Conservation (phyloP, 2,888 invertebrate genomes). For the Phlogophora meticulosa region DNA sequence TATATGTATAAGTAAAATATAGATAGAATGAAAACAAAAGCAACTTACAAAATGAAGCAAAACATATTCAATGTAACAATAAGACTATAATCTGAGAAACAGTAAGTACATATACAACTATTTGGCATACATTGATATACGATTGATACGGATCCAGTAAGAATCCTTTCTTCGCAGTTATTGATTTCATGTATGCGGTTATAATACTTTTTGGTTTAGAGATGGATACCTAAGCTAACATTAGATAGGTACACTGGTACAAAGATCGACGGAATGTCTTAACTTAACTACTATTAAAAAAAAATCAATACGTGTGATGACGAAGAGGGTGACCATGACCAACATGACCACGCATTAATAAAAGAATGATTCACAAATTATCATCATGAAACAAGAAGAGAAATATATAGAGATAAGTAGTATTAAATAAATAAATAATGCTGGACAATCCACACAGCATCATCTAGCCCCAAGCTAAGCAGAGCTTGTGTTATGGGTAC, state of each 20-base stretch:
- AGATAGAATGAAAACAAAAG: too few species aligned
- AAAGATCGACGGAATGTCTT: background rate
- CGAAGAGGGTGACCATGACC: conserved; percentile 5
- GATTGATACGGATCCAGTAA: background rate
- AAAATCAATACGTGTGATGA: background rate
- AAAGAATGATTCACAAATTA: background rate
- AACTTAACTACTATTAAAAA: background rate
- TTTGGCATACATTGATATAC: too few species aligned
- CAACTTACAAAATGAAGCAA: too few species aligned
- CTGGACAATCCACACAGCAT: too few species aligned
- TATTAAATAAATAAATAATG: too few species aligned
- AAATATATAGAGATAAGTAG: background rate
- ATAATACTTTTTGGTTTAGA: background rate
- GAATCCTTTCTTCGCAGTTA: background rate
- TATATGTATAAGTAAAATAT: too few species aligned
- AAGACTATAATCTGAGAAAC: background rate
- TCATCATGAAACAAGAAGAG: background rate
- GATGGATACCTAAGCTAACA: background rate
- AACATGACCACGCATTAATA: background rate
- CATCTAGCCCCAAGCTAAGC: too few species aligned
- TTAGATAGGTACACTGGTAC: background rate
- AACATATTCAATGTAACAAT: background rate
- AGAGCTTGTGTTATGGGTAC: too few species aligned
- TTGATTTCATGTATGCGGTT: background rate
- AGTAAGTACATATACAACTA: too few species aligned